Base-by-base conservation (phyloP, 2,797 vertebrate genomes). In the Hemitrygon akajei region DNA sequence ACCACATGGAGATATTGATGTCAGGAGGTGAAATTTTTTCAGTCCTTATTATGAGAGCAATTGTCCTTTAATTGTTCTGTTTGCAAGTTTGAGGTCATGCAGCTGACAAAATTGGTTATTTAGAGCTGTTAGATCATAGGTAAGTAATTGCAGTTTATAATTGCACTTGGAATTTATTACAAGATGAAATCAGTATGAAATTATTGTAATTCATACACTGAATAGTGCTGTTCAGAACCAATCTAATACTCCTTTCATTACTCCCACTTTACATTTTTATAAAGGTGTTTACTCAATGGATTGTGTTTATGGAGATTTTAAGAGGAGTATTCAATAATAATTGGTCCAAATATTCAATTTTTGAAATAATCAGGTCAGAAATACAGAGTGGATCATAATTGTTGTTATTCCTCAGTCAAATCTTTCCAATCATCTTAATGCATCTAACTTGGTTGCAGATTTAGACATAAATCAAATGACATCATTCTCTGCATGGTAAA, bases 1-100 rank as follows among this genome's bases (percentile, higher is more conserved):
- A 60, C 30, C 79, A 80, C 47, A 47, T 47, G 47, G 25, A 34
- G 76, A 37, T 58, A 25, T 86, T 14, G 3, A 3, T 66, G 60
- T 66, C 7, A 60, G 60, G 20, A 34, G 66, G 86, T 89, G 86
- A 89, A 34, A 69, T 89, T 66, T 69, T n/a, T 89, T 66, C 58
- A 89, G 2, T 69, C 16, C 86, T 66, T 66, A 22, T 47, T 40
- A 27, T 84, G 9, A 40, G 12, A 37, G 12, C 34, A 79, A n/a
- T 89, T 89, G 86, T 27, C n/a, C 14, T 63, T 18, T 89, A 79
- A n/a, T 89, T 89, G 86, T 27, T 63, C 14, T 63, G n/a, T 89
- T 63, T 34, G 86, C 27, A 69, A 34, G 6, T 34, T 89, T 18
- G 60, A 4, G 56, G 27, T 30, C 11, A 10, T 16, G 60, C 18